phyloP scores from a whole-genome alignment of 2,888 invertebrate genomes.

The Apodemia mormo region DNA sequence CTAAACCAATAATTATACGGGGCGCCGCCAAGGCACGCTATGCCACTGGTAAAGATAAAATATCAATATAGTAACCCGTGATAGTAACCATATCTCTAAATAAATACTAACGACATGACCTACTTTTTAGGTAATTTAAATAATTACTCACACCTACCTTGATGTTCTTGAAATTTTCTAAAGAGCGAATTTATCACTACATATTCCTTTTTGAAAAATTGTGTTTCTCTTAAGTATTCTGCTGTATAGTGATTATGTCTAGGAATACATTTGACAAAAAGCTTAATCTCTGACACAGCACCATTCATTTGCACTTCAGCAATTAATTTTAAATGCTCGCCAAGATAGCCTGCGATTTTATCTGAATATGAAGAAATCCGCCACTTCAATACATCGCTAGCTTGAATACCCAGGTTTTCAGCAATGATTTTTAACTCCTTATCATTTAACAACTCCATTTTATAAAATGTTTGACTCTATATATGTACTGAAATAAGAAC shows the following conservation, averaged over 20 bases:
- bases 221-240: slow-evolving; percentile 53
- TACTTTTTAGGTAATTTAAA: too few relatives aligned
- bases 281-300: slow-evolving; percentile 46
- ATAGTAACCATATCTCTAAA: too few relatives aligned
- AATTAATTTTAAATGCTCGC: slow-evolving; percentile 61
- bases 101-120: too few relatives aligned
- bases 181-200: slow-evolving; percentile 60
- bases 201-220: slow-evolving; percentile 64
- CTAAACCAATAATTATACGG: too few relatives aligned
- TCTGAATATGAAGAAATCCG: slow-evolving; percentile 51
- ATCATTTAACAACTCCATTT: slow-evolving; percentile 53
- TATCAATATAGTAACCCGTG: too few relatives aligned
- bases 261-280: slow-evolving; percentile 84
- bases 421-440: slow-evolving; percentile 52
- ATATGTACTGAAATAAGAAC: too few relatives aligned
- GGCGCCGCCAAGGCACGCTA: too few relatives aligned
- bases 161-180: slow-evolving; percentile 47
- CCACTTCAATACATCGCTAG: slow-evolving; percentile 46
- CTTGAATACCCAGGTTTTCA: slow-evolving; percentile 44
- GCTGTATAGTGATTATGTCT: slow-evolving; percentile 71
- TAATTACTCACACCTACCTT: slow-evolving; percentile 47
- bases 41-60: too few relatives aligned
- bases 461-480: slow-evolving; percentile 13
- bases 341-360: slow-evolving; percentile 62
- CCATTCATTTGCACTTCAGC: slow-evolving; percentile 46